phyloP scores from a whole-genome alignment of 2,797 vertebrate genomes.

The Simalia tracyae region DNA sequence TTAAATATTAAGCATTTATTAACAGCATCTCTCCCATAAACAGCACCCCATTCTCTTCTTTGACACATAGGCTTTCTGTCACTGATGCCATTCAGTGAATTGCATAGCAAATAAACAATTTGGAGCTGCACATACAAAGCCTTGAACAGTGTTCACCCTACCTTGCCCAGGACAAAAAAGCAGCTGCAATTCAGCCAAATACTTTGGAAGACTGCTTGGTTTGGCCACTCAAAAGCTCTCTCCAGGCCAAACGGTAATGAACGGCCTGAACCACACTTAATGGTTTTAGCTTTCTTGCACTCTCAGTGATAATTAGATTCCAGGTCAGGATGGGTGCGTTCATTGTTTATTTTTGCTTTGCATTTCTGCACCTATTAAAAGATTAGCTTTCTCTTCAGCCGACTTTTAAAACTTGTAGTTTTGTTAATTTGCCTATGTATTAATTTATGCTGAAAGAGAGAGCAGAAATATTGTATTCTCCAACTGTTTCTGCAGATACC shows the following conservation, averaged over 20 bases:
- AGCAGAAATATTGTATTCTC: no score
- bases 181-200: neutral
- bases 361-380: neutral
- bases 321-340: neutral
- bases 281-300: neutral
- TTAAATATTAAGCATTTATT: neutral
- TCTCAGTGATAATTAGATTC: neutral
- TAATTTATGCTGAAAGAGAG: neutral
- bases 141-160: neutral
- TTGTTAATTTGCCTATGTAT: neutral
- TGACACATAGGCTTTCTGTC: neutral
- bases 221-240: no score
- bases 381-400: neutral
- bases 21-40: neutral
- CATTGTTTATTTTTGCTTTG: neutral
- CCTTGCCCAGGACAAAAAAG: neutral
- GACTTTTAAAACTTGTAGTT: neutral
- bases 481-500: no score
- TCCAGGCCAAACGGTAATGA: neutral
- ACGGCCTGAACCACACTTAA: neutral
- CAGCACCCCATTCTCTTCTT: neutral
- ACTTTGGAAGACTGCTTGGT: neutral
- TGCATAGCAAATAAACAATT: neutral
- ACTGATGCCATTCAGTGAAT: neutral
- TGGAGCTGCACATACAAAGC: neutral